phyloP scores from a whole-genome alignment of 2,797 vertebrate genomes.

The Podarcis lilfordi region DNA sequence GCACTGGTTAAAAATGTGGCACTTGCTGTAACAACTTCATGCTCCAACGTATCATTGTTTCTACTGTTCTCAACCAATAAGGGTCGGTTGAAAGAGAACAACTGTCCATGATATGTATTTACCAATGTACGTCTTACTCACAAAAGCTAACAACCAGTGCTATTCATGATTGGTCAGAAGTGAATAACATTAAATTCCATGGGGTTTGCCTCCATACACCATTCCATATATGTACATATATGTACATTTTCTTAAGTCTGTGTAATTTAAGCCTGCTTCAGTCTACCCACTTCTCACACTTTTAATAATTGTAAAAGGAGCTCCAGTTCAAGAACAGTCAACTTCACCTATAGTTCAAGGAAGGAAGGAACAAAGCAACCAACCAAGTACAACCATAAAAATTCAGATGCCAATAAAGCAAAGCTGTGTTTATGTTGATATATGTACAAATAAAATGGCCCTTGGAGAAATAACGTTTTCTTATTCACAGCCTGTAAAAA shows the following conservation, averaged over 20 bases:
- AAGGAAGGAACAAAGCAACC: neutral
- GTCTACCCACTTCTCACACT: neutral
- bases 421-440: neutral
- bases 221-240: too few relatives aligned
- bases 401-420: neutral
- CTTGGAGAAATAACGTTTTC: slow-evolving; percentile 49
- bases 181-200: neutral
- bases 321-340: slow-evolving; percentile 1
- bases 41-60: neutral
- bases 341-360: neutral
- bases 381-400: neutral
- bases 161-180: neutral
- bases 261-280: neutral
- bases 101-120: neutral
- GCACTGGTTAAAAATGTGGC: too few relatives aligned
- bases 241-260: neutral
- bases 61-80: neutral
- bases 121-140: neutral
- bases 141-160: slow-evolving; percentile 9
- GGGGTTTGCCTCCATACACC: too few relatives aligned
- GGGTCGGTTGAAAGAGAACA: neutral
- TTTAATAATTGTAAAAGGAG: slow-evolving; percentile 10
- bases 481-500: slow-evolving; percentile 46
- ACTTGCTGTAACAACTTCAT: too few relatives aligned
- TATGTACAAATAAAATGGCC: neutral